These are phyloP conservation scores for Margaritifera margaritifera DNA, from an alignment of 2,888 invertebrate genomes.

Conservation along the genomic window DNA sequence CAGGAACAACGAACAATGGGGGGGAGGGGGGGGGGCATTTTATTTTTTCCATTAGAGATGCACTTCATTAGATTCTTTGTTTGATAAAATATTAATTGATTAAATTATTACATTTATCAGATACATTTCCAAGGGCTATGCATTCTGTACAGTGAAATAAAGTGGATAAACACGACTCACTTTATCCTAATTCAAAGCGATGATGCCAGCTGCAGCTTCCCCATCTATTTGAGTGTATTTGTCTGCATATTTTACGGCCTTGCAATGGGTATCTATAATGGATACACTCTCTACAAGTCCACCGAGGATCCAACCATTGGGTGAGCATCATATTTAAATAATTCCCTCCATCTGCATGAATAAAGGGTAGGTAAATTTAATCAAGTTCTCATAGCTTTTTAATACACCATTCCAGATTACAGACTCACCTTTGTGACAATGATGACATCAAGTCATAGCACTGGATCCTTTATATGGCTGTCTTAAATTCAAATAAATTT, in stretches of 20 bases:
- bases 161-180: constrained; percentile 37
- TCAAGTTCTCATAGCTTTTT: too few species aligned
- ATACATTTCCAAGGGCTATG: constrained; percentile 50
- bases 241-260: constrained; percentile 53
- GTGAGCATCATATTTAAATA: constrained; percentile 32
- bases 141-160: constrained; percentile 47
- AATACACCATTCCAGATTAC: neutral
- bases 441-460: too few species aligned
- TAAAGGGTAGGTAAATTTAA: too few species aligned
- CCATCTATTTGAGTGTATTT: constrained; percentile 52
- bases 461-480: too few species aligned
- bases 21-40: too few species aligned
- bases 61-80: too few species aligned
- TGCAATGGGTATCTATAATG: constrained; percentile 45
- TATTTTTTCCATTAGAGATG: too few species aligned
- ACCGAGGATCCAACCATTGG: constrained; percentile 49
- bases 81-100: neutral
- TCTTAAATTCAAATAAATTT: too few species aligned
- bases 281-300: constrained; percentile 44
- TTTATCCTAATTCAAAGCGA: constrained; percentile 22
- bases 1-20: too few species aligned
- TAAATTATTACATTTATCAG: constrained; percentile 37
- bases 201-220: constrained; percentile 45
- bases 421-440: too few species aligned
- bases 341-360: too few species aligned